Percentiles rank a stretch among this genome's conserved stretches.
phyloP scores from a whole-genome alignment of 1,140 invertebrate species.

The Tetramorium alpestre region DNA sequence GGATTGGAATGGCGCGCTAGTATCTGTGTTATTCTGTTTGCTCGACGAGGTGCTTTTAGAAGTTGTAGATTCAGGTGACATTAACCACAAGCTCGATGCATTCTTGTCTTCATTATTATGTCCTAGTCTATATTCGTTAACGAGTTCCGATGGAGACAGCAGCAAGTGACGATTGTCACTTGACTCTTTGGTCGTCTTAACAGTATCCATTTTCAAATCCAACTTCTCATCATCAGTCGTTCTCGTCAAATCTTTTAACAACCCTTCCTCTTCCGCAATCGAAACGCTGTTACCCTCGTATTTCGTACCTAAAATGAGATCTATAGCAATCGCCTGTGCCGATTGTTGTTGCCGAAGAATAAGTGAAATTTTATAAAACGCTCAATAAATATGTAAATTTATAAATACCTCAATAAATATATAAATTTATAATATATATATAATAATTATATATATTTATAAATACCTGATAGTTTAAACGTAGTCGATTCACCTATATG shows the following conservation, averaged over 20 bases:
- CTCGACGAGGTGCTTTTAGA: conserved; percentile 41
- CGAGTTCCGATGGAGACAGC: conserved; percentile 43
- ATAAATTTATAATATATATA: neutral
- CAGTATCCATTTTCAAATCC: conserved; percentile 59
- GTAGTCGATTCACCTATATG: conserved; percentile 82
- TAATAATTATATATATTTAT: neutral
- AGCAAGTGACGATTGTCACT: conserved; percentile 46
- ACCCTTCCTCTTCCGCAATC: conserved; percentile 63
- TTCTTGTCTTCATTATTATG: conserved; percentile 32
- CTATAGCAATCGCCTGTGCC: neutral
- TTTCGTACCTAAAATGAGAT: conserved; percentile 73
- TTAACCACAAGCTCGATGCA: conserved; percentile 51
- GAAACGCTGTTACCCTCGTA: conserved; percentile 76
- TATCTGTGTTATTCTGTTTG: conserved; percentile 48
- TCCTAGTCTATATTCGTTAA: conserved; percentile 33
- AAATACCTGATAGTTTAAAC: conserved; percentile 79
- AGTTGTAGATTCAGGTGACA: conserved; percentile 40
- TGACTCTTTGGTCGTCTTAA: conserved; percentile 25
- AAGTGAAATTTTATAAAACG: neutral
- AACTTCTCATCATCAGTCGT: conserved; percentile 56
- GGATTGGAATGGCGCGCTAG: conserved; percentile 32
- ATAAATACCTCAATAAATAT: conserved; percentile 69
- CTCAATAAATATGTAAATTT: neutral
- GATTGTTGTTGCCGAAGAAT: neutral
- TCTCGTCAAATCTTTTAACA: conserved; percentile 61